Percentiles rank a stretch among this genome's conserved stretches.
These are phyloP conservation scores for Odontamblyopus lacepedii DNA, from an alignment of 2,797 vertebrate genomes.

Conservation along the genomic window DNA sequence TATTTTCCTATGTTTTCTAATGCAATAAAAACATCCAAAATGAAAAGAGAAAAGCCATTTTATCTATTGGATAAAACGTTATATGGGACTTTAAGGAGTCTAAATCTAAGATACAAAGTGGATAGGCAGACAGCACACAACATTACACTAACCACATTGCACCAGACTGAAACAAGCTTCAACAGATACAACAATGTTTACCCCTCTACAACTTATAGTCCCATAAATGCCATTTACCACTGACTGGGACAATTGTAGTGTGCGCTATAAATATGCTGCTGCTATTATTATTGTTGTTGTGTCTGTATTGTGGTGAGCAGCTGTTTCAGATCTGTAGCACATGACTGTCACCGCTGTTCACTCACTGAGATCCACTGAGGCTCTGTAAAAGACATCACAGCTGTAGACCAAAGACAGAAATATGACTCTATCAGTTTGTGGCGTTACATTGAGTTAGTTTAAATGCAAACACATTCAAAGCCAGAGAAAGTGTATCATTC, in stretches of 20 bases:
- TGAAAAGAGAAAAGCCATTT: no score
- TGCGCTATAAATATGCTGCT: background rate
- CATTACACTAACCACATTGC: background rate
- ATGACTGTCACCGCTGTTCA: conserved; percentile 23
- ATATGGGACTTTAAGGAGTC: no score
- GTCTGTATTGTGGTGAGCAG: conserved; percentile 11
- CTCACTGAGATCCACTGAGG: conserved; percentile 14
- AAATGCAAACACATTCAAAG: conserved; percentile 21
- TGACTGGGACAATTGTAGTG: background rate
- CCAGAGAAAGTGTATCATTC: conserved; percentile 13
- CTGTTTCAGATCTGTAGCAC: conserved; percentile 2
- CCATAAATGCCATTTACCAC: background rate
- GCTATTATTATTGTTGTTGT: background rate
- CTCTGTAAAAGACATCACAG: conserved; percentile 11
- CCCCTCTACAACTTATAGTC: background rate
- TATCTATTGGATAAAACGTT: no score
- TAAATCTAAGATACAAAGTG: no score
- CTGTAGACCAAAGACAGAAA: background rate
- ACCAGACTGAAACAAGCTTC: background rate
- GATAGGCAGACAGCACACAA: background rate
- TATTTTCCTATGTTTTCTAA: no score
- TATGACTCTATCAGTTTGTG: background rate
- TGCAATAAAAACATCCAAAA: no score
- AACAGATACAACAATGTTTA: background rate
- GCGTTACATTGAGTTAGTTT: background rate